These are phyloP conservation scores for Oenanthe melanoleuca DNA, from an alignment of 2,113 vertebrate genomes.

Conservation along the genomic window DNA sequence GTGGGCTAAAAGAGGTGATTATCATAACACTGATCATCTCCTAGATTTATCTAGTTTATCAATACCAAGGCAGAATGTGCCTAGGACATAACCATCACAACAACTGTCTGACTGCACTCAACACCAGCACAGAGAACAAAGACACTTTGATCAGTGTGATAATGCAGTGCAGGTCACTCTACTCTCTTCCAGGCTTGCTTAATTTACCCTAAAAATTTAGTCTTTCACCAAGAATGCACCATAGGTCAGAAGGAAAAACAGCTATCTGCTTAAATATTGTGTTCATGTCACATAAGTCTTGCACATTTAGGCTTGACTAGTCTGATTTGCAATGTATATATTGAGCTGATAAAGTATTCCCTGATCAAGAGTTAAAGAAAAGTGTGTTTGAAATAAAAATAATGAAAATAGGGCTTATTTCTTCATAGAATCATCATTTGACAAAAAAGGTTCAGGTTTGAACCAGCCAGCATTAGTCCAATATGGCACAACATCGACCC, in stretches of 20 bases:
- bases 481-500: not conserved
- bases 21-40: not conserved
- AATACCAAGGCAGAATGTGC: not conserved
- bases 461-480: not conserved
- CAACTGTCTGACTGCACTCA: not conserved
- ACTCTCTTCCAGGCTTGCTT: not conserved
- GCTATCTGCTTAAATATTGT: not conserved
- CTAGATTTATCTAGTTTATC: not conserved
- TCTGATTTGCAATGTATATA: not conserved
- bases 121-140: not conserved
- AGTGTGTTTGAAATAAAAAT: not conserved
- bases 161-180: not conserved
- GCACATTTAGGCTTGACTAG: accelerated
- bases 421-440: not conserved
- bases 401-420: not conserved
- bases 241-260: not conserved
- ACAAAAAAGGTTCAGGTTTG: not conserved
- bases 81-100: not conserved
- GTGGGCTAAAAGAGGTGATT: not conserved
- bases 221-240: not conserved
- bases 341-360: not conserved
- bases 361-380: not conserved
- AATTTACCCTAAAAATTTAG: not conserved
- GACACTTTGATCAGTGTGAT: not conserved
- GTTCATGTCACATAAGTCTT: not conserved